Percentiles rank a stretch among this genome's conserved stretches.
Evolutionary conservation across 2,113 vertebrate species (phyloP).

Genomic region (Lepus europaeus): DNA sequence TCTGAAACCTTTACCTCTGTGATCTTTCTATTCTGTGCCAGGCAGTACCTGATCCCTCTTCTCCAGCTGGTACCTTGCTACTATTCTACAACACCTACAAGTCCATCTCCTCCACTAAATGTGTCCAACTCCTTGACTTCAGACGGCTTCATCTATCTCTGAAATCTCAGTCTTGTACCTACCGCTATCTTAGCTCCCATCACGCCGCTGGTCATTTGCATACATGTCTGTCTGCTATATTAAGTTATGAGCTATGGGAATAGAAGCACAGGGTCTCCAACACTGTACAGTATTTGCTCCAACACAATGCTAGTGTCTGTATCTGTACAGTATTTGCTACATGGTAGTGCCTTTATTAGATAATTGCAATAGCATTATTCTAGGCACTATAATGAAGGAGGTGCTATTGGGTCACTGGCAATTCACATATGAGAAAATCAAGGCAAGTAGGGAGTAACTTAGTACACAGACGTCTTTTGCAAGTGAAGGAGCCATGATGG

Average conservation of each 20-base stretch:
- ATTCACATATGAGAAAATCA: neutral
- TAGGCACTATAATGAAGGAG: neutral
- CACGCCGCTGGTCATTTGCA: neutral
- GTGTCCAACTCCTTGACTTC: neutral
- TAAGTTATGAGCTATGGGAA: neutral
- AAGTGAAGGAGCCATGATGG: neutral
- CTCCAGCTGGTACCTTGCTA: neutral
- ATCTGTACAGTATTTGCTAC: neutral
- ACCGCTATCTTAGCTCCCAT: neutral
- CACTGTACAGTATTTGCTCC: neutral
- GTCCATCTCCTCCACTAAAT: neutral
- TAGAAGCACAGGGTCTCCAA: neutral
- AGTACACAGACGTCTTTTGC: neutral
- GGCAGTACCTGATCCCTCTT: neutral
- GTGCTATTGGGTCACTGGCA: neutral
- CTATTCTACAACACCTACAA: neutral
- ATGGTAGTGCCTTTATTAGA: neutral
- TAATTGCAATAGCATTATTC: neutral
- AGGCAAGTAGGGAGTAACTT: neutral
- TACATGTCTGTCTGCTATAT: neutral
- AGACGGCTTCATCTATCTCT: neutral
- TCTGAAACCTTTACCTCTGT: neutral
- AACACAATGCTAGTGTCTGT: fast-evolving
- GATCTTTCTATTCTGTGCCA: neutral
- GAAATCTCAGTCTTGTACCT: neutral